Conservation (phyloP, 2,113 vertebrate genomes). For the Scatophagus argus region DNA sequence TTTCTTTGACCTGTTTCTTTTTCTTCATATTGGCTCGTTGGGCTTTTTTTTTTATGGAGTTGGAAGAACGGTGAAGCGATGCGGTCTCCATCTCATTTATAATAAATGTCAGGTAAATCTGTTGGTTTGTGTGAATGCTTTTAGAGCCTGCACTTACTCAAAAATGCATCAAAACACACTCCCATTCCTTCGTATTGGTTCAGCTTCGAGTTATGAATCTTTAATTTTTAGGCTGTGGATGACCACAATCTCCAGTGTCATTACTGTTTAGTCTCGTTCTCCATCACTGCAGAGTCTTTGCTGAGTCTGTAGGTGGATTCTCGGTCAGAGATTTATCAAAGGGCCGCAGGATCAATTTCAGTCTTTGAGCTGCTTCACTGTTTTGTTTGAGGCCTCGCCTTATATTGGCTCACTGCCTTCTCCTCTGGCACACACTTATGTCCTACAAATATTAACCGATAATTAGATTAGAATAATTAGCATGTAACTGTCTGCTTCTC, state of each 20-base stretch:
- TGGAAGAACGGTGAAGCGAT: neutral
- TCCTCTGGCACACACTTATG: neutral
- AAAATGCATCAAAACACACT: conserved; percentile 21
- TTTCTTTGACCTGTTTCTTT: neutral
- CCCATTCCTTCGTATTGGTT: neutral
- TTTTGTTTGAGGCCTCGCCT: conserved; percentile 27
- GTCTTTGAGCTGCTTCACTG: conserved; percentile 22
- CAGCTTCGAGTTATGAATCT: conserved; percentile 44
- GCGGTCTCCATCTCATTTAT: conserved; percentile 29
- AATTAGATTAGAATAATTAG: no score
- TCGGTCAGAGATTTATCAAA: conserved; percentile 62
- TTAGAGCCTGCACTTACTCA: conserved; percentile 24
- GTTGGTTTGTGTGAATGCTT: conserved; percentile 9
- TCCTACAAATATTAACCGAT: no score
- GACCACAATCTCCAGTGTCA: conserved; percentile 27
- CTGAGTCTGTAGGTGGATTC: conserved; percentile 46
- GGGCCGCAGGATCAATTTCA: conserved; percentile 57
- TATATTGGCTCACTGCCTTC: conserved; percentile 11
- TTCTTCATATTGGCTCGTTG: neutral
- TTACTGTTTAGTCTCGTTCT: conserved; percentile 42
- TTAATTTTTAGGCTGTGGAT: conserved; percentile 45
- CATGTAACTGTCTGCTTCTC: no score
- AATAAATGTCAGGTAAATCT: conserved; percentile 38
- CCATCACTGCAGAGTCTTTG: conserved; percentile 52
- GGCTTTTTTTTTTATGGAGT: neutral